A percentile compares a stretch with the other conserved stretches of the same genome.
Conservation (phyloP, 2,113 vertebrate genomes). For the Naja naja region DNA sequence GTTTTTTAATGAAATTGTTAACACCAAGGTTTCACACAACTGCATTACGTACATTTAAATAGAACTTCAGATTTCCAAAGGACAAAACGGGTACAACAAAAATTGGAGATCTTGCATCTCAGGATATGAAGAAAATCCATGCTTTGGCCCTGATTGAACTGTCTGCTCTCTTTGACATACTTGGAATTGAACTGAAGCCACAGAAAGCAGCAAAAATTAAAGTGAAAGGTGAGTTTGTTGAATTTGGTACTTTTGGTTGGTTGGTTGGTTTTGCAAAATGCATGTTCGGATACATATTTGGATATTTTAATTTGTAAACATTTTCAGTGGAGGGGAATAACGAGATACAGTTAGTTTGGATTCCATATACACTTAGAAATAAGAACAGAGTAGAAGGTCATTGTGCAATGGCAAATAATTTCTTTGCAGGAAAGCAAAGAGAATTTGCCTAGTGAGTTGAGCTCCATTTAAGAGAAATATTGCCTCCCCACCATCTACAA, state of each 20-base stretch:
- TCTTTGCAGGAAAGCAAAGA: not conserved
- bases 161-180: constrained; percentile 87
- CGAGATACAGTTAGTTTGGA: not conserved
- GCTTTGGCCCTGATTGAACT: constrained; percentile 88
- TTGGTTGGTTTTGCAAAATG: not conserved
- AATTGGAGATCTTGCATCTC: constrained; percentile 86
- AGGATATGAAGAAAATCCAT: constrained; percentile 95
- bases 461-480: not conserved
- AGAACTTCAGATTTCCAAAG: constrained; percentile 87
- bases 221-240: constrained; percentile 80
- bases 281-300: not conserved
- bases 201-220: constrained; percentile 89
- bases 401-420: not conserved
- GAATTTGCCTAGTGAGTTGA: not conserved
- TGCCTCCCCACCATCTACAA: not conserved
- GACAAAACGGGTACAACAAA: constrained; percentile 94
- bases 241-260: not conserved
- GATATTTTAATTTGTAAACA: not conserved
- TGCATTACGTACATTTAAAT: constrained; percentile 44
- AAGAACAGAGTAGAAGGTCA: not conserved
- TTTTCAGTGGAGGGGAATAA: not conserved
- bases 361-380: not conserved
- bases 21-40: constrained; percentile 17
- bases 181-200: constrained; percentile 85
- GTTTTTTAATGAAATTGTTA: not conserved